Conservation (phyloP, 2,113 vertebrate genomes). For the Caretta caretta region DNA sequence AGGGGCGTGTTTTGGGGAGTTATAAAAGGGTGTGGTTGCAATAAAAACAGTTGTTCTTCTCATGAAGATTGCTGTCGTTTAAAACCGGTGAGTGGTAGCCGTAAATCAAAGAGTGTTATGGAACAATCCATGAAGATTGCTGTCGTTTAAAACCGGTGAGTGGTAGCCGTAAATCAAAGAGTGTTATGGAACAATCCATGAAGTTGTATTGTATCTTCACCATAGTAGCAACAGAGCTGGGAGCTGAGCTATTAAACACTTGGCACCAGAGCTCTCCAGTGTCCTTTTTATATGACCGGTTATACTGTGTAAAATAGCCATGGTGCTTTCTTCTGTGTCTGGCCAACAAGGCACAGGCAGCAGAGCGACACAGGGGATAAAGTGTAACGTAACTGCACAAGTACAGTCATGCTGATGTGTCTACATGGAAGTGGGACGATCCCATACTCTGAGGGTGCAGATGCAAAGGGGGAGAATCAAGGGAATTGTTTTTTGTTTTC, state of each 20-base stretch:
- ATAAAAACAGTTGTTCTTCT: neutral
- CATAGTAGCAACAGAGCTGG: neutral
- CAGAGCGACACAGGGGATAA: neutral
- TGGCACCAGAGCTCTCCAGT: neutral
- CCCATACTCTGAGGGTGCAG: neutral
- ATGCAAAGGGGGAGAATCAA: neutral
- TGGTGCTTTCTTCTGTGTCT: neutral
- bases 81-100: neutral
- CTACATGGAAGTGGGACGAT: neutral
- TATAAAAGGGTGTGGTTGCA: neutral
- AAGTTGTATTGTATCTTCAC: neutral
- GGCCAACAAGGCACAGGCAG: neutral
- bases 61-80: neutral
- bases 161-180: neutral
- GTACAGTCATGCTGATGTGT: neutral
- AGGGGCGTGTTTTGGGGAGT: conserved; percentile 8
- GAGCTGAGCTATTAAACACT: neutral
- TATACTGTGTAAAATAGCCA: neutral
- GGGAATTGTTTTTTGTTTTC: neutral
- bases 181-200: neutral
- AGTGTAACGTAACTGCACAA: neutral
- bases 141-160: neutral
- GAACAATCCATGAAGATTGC: neutral
- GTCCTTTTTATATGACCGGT: neutral
- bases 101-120: neutral